A percentile compares a stretch with the other conserved stretches of the same genome.
Evolutionary conservation across 2,797 vertebrate species (phyloP).

Genomic region (Myoxocephalus aenaeus): DNA sequence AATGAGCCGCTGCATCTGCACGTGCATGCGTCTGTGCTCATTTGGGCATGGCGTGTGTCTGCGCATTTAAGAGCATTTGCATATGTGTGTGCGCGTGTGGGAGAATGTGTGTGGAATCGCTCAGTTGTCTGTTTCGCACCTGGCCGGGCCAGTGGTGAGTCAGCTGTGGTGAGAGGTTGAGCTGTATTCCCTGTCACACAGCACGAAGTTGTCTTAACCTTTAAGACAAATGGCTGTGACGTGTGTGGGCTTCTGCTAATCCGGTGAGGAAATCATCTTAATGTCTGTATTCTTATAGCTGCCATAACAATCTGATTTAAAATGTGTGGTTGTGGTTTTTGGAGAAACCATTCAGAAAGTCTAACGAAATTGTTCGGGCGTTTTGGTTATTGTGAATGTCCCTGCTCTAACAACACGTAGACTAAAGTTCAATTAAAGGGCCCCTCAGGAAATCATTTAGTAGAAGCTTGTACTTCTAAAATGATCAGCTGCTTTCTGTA

Average conservation of each 20-base stretch:
- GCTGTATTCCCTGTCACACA: slow-evolving; percentile 61
- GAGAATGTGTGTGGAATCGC: slow-evolving; percentile 44
- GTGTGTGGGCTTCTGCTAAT: slow-evolving; percentile 71
- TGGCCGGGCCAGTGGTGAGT: slow-evolving; percentile 73
- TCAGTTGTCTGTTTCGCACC: slow-evolving; percentile 68
- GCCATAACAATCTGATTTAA: slow-evolving; percentile 65
- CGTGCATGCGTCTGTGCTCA: slow-evolving; percentile 50
- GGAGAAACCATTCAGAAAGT: slow-evolving; percentile 60
- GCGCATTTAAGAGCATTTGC: slow-evolving; percentile 56
- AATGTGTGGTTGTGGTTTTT: slow-evolving; percentile 49
- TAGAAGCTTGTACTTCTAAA: not conserved
- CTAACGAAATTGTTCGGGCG: slow-evolving; percentile 23
- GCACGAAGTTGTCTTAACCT: slow-evolving; percentile 80
- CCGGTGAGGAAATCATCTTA: slow-evolving; percentile 69
- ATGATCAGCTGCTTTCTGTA: not conserved
- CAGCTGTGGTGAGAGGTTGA: slow-evolving; percentile 66
- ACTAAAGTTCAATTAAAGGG: slow-evolving; percentile 7
- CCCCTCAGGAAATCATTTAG: slow-evolving; percentile 19
- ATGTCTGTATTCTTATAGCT: slow-evolving; percentile 71
- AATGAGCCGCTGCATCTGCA: slow-evolving; percentile 32
- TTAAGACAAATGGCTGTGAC: slow-evolving; percentile 80
- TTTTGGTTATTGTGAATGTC: slow-evolving; percentile 29
- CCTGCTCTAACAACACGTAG: slow-evolving; percentile 16
- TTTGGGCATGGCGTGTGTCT: slow-evolving; percentile 57
- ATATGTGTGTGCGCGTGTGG: slow-evolving; percentile 43